Evolutionary conservation across 2,113 vertebrate genomes (phyloP).

Genomic region (Nerophis ophidion): DNA sequence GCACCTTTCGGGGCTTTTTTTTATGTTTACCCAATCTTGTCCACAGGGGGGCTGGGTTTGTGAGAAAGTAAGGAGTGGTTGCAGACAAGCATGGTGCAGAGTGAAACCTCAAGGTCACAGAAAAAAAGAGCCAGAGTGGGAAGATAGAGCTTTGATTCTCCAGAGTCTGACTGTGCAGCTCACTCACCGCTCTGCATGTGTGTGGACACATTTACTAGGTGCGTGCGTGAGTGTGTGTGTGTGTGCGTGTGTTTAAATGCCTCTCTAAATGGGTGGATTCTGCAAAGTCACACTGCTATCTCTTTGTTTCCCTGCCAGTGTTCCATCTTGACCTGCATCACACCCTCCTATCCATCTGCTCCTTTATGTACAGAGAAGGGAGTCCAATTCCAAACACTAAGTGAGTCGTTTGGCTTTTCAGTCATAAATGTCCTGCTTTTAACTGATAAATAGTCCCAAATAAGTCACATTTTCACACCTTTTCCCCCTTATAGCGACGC

Average conservation of each 20-base stretch:
- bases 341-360: slow-evolving; percentile 1
- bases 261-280: slow-evolving; percentile 45
- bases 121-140: slow-evolving; percentile 28
- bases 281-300: slow-evolving; percentile 56
- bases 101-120: slow-evolving; percentile 73
- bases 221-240: slow-evolving; percentile 5
- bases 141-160: slow-evolving; percentile 48
- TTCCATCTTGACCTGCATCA: slow-evolving; percentile 30
- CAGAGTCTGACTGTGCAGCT: slow-evolving; percentile 49
- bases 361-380: not conserved
- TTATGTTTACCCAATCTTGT: slow-evolving; percentile 29
- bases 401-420: too few species aligned
- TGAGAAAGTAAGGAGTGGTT: slow-evolving; percentile 20
- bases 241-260: slow-evolving; percentile 48
- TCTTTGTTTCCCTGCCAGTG: slow-evolving; percentile 20
- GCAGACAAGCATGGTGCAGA: slow-evolving; percentile 56
- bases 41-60: slow-evolving; percentile 32
- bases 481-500: not conserved
- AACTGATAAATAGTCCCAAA: too few species aligned
- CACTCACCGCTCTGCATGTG: slow-evolving; percentile 24
- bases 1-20: slow-evolving; percentile 4
- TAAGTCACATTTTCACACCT: not conserved
- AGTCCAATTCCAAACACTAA: too few species aligned
- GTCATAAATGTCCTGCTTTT: too few species aligned
- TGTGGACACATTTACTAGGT: slow-evolving; percentile 10